Evolutionary conservation across 2,888 invertebrate species (phyloP), one percentile per base, ranked within the genome.

Genomic region (Mythimna impura): DNA sequence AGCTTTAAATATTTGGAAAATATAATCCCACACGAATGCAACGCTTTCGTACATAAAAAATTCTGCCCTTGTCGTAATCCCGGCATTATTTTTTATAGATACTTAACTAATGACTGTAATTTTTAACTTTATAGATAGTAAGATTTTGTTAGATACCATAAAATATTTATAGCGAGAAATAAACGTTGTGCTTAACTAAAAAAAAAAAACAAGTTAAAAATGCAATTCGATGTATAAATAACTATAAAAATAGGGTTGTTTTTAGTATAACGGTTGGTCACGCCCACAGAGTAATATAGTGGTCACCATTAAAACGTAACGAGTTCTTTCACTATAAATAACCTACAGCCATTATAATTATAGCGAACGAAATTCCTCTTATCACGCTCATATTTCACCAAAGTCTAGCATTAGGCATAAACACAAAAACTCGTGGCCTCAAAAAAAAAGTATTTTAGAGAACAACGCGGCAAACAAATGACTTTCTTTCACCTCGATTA

Each of bases 271-370:
- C 88, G 86, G 84, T 81, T 78, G 76, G 90, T 83, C 89, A 93
- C 94, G 93, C 94, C 94, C 91, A 87, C 89, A 77, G 86, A 83
- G 92, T 94, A 95, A 95, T 95, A 95, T 94, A 95, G 94, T 94
- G 93, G 94, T 95, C 92, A 94, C 91, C 94, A 94, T 94, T 94
- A 94, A 94, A 93, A 90, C 87, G 86, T 92, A 94, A 93, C 93
- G 94, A 94, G 93, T 93, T 91, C 90, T 89, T 92, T 91, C 90
- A 90, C 92, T 91, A 95, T 94, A 94, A 94, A 95, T 94, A 93
- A 94, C 93, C 89, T 78, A 86, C 87, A 87, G 88, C 92, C 89
- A 93, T 94, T 93, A 94, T 94, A 95, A 95, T 94, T 95, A 95
- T 91, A 89, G 91, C 91, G 90, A 92, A 94, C 93, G 91, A 94